Evolutionary conservation across 2,888 invertebrate genomes (phyloP).

Genomic region (Patella pellucida): DNA sequence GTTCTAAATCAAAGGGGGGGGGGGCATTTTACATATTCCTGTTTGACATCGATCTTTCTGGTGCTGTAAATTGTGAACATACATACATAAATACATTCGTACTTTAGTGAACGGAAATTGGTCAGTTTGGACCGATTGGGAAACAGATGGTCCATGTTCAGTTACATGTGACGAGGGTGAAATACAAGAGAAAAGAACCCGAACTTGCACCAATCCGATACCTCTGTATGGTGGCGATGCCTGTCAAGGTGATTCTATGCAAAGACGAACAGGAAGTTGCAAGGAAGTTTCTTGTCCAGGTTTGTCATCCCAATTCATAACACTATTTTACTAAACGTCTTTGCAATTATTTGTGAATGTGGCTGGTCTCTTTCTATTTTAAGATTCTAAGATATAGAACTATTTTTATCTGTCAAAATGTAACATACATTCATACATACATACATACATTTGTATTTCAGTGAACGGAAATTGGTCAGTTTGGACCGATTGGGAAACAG

Average conservation of each 20-base stretch:
- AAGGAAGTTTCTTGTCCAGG: neutral
- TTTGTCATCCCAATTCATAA: neutral
- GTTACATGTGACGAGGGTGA: neutral
- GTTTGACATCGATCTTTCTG: too few species aligned
- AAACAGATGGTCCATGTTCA: neutral
- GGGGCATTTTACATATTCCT: too few species aligned
- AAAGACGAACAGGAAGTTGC: neutral
- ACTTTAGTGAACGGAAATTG: neutral
- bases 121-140: conserved; percentile 5
- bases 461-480: neutral
- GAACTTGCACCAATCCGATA: neutral
- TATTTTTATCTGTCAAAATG: too few species aligned
- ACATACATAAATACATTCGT: too few species aligned
- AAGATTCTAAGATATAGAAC: too few species aligned
- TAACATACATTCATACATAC: too few species aligned
- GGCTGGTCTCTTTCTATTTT: too few species aligned
- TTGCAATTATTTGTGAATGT: too few species aligned
- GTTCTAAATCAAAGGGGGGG: too few species aligned
- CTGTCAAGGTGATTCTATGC: neutral
- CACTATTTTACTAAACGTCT: neutral
- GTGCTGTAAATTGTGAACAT: too few species aligned
- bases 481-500: neutral
- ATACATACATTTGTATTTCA: neutral
- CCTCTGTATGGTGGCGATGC: neutral
- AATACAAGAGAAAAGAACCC: neutral